phyloP scores from a whole-genome alignment of 2,797 vertebrate species.

The Pseudotriccus pelzelni region DNA sequence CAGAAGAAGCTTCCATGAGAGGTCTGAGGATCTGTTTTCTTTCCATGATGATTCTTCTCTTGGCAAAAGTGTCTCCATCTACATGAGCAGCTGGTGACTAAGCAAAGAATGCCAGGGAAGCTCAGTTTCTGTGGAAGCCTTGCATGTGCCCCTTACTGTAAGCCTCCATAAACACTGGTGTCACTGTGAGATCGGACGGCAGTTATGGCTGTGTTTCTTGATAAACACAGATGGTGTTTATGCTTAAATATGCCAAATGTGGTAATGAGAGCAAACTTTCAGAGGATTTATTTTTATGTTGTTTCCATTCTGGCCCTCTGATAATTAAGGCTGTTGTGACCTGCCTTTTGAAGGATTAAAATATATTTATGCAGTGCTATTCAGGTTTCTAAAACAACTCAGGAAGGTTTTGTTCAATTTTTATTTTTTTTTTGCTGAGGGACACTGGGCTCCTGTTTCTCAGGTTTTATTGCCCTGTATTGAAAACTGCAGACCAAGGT shows the following conservation, averaged over 20 bases:
- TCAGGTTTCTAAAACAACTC: conserved; percentile 33
- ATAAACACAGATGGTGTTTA: conserved; percentile 68
- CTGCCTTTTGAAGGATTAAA: conserved; percentile 20
- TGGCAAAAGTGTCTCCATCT: conserved; percentile 13
- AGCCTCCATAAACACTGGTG: conserved; percentile 54
- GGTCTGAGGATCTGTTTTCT: not conserved
- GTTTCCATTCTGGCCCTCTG: conserved; percentile 35
- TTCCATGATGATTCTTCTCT: not conserved
- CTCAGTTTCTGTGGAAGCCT: conserved; percentile 17
- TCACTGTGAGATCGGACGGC: not conserved
- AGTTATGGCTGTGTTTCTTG: not conserved
- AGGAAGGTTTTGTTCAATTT: not conserved
- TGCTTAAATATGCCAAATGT: conserved; percentile 60
- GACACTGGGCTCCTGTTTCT: not conserved
- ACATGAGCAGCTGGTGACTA: conserved; percentile 1
- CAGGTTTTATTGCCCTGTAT: not conserved
- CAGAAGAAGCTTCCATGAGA: not conserved
- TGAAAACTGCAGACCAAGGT: not conserved
- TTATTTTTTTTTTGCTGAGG: not conserved
- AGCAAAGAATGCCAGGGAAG: conserved; percentile 3
- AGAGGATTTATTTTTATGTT: conserved; percentile 48
- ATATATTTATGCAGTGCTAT: conserved; percentile 4
- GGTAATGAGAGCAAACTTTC: conserved; percentile 52
- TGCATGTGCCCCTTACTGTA: conserved; percentile 13
- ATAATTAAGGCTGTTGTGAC: conserved; percentile 52